These are phyloP conservation scores for Erebia epiphron DNA, from an alignment of 2,888 invertebrate genomes.

Conservation along the genomic window DNA sequence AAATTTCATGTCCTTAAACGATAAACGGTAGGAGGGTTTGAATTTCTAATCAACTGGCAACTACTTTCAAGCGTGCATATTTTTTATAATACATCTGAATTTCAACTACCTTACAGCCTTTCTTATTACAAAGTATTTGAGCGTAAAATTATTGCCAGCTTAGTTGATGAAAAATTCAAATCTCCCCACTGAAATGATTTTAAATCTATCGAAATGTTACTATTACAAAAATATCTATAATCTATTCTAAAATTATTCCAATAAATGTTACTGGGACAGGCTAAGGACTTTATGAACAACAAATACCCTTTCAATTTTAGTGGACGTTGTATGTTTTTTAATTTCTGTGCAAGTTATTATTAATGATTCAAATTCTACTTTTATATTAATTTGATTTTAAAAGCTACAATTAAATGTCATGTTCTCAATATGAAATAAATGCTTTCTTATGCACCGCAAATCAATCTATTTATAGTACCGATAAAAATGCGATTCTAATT, in stretches of 20 bases:
- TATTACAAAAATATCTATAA: constrained; percentile 81
- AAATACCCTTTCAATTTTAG: constrained; percentile 69
- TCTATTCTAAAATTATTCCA: constrained; percentile 76
- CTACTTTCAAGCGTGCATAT: constrained; percentile 20
- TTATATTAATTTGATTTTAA: constrained; percentile 54
- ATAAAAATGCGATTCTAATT: constrained; percentile 35
- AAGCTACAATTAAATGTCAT: constrained; percentile 43
- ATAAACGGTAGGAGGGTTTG: constrained; percentile 47
- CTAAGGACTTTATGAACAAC: constrained; percentile 80
- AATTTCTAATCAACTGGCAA: constrained; percentile 43
- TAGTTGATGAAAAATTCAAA: constrained; percentile 47
- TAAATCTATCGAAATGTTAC: constrained; percentile 74
- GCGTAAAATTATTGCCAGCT: constrained; percentile 27
- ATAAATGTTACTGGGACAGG: constrained; percentile 76
- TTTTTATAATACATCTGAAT: constrained; percentile 12
- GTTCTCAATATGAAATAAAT: constrained; percentile 63
- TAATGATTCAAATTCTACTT: constrained; percentile 58
- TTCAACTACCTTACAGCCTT: neutral
- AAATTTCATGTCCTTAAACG: constrained; percentile 63
- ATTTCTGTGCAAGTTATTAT: constrained; percentile 56
- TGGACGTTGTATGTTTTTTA: constrained; percentile 54
- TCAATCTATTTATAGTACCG: constrained; percentile 36
- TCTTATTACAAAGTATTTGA: constrained; percentile 16
- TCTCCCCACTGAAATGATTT: constrained; percentile 55
- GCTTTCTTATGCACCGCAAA: constrained; percentile 53